These are phyloP conservation scores for Barnardius zonarius DNA, from an alignment of 2,113 vertebrate species.

Conservation along the genomic window DNA sequence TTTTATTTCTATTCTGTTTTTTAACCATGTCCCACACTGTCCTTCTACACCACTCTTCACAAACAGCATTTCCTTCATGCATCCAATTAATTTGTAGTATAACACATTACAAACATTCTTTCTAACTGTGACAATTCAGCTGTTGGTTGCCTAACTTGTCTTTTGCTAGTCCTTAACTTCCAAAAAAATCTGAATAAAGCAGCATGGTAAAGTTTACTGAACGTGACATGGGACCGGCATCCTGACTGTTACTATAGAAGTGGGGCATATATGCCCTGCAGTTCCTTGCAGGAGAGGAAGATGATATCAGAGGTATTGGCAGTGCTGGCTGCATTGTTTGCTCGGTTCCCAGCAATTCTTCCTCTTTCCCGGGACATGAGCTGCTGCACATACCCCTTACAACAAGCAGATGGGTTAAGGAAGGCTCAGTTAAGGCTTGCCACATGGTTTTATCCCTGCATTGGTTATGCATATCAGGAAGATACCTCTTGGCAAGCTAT, in stretches of 20 bases:
- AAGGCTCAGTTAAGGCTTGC: not conserved
- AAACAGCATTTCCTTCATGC: not conserved
- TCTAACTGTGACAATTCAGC: not conserved
- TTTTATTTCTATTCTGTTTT: not conserved
- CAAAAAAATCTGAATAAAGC: not conserved
- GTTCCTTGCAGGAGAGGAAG: not conserved
- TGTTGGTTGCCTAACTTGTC: not conserved
- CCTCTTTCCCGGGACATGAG: not conserved
- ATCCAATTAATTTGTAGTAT: not conserved
- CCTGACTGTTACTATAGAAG: not conserved
- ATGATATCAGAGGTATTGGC: not conserved
- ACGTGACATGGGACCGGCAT: not conserved
- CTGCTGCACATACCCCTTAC: not conserved
- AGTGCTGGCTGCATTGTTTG: not conserved
- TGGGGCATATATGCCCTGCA: rapidly evolving
- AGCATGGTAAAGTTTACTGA: not conserved
- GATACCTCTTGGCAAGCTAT: not conserved
- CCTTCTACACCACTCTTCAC: not conserved
- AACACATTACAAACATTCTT: not conserved
- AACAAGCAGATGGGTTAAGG: not conserved
- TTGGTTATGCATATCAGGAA: not conserved
- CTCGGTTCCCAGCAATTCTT: not conserved
- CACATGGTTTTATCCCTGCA: not conserved
- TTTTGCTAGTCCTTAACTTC: not conserved
- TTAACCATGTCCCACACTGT: not conserved